phyloP scores from a whole-genome alignment of 1,140 invertebrate species.

The Eufriesea mexicana region DNA sequence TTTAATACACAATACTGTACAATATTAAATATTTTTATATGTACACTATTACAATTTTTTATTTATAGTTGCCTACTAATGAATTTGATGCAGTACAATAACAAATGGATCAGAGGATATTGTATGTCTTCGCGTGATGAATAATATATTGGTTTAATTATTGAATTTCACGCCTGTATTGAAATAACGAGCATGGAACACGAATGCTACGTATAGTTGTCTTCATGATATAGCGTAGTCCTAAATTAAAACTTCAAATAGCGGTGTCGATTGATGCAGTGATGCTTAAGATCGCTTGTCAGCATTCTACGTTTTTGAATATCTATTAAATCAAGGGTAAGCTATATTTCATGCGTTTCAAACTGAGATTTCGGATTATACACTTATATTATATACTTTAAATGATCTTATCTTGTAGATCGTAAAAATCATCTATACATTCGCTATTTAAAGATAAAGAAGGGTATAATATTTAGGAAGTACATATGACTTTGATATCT shows the following conservation, averaged over 20 bases:
- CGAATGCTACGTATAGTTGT: neutral
- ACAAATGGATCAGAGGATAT: neutral
- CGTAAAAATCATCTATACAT: too few species aligned
- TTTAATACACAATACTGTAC: neutral
- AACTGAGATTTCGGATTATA: neutral
- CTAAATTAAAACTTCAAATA: neutral
- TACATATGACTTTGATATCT: too few species aligned
- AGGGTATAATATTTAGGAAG: too few species aligned
- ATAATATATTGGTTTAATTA: conserved; percentile 17
- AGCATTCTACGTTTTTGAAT: neutral
- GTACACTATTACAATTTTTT: neutral
- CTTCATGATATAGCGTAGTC: neutral
- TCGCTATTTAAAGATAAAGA: too few species aligned
- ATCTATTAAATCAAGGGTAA: neutral
- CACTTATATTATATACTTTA: conserved; percentile 1
- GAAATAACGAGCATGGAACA: neutral
- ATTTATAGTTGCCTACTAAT: neutral
- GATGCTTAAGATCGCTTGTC: neutral
- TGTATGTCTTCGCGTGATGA: neutral
- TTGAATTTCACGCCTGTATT: neutral
- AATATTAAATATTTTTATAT: neutral
- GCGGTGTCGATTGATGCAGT: neutral
- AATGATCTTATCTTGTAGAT: neutral
- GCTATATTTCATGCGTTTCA: neutral
- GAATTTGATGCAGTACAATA: neutral